Evolutionary conservation across 2,113 vertebrate genomes (phyloP).

Genomic region (Gavialis gangeticus): DNA sequence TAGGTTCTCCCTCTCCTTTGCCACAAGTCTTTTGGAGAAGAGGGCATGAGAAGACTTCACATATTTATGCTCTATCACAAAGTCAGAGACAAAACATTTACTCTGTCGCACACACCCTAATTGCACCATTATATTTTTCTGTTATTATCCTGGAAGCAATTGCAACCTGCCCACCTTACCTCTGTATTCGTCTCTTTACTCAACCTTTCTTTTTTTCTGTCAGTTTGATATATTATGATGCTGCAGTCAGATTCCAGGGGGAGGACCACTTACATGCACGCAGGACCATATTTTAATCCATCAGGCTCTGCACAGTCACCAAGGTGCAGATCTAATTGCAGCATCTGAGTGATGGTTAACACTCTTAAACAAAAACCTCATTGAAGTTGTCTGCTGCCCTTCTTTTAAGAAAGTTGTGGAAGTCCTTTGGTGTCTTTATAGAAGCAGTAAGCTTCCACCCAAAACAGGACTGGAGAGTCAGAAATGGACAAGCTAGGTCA

Average conservation of each 20-base stretch:
- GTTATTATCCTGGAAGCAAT: too few species aligned
- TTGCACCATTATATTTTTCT: too few species aligned
- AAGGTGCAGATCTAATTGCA: neutral
- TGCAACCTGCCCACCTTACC: too few species aligned
- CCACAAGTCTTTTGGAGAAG: rapidly evolving
- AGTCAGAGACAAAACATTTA: neutral
- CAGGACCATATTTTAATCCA: neutral
- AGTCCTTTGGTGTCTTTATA: too few species aligned
- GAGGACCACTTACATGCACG: neutral
- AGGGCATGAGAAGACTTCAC: rapidly evolving
- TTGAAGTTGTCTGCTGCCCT: too few species aligned
- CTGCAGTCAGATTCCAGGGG: neutral
- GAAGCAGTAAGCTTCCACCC: too few species aligned
- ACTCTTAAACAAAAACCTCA: too few species aligned
- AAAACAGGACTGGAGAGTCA: too few species aligned
- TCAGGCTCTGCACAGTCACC: neutral
- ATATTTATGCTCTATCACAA: neutral
- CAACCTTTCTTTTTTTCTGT: neutral
- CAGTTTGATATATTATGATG: neutral
- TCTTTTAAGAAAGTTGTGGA: too few species aligned
- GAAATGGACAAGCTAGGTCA: too few species aligned
- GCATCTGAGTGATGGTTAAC: neutral
- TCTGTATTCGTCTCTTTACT: neutral
- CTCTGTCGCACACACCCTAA: too few species aligned
- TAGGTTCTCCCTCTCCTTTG: neutral